Percentiles rank a stretch among this genome's conserved stretches.
Evolutionary conservation across 2,888 invertebrate species (phyloP).

Genomic region (Chironomus tentans): DNA sequence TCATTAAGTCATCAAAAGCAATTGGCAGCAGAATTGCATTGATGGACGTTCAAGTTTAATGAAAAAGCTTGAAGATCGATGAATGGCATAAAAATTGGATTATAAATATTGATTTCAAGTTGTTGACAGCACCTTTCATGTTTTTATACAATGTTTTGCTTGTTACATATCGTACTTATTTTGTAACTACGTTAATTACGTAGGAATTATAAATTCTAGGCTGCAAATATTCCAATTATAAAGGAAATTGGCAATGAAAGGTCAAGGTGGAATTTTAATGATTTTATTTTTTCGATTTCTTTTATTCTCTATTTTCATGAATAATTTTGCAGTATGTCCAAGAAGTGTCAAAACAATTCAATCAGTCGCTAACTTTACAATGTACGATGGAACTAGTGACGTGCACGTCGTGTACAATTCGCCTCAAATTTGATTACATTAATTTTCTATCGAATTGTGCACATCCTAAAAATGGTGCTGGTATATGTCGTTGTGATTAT

Average conservation of each 20-base stretch:
- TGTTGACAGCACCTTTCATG: neutral
- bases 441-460: constrained; percentile 37
- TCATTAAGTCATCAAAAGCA: neutral
- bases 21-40: neutral
- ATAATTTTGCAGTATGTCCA: neutral
- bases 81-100: neutral
- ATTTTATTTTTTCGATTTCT: neutral
- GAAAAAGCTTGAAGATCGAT: too few relatives aligned
- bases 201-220: neutral
- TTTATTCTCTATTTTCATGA: neutral
- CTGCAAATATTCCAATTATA: neutral
- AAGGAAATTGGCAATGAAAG: neutral
- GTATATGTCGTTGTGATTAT: constrained; percentile 49
- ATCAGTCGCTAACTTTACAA: constrained; percentile 33
- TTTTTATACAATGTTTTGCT: neutral
- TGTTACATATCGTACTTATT: neutral
- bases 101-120: neutral
- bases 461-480: constrained; percentile 12
- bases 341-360: constrained; percentile 4
- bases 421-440: constrained; percentile 43
- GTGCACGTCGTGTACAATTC: constrained; percentile 58
- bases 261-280: neutral
- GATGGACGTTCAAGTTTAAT: neutral
- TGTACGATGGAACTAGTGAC: constrained; percentile 59
- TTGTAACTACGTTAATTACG: neutral